Evolutionary conservation across 2,797 vertebrate genomes (phyloP), one percentile per base, ranked within the genome.

Genomic region (Craterocephalus amniculus): DNA sequence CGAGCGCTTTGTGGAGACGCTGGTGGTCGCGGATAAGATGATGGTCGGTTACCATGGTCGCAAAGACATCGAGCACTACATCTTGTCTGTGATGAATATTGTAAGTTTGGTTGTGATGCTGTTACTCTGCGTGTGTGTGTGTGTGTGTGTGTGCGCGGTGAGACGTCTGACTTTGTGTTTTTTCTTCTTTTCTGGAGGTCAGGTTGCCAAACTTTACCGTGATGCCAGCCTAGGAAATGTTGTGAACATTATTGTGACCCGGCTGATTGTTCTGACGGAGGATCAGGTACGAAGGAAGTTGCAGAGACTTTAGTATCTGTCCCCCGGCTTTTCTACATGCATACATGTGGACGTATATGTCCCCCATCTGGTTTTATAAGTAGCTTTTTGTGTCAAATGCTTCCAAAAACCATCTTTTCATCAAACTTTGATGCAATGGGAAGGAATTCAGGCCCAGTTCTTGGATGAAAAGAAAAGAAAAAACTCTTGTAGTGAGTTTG

Each of bases 161-260:
- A n/a, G n/a, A n/a, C n/a, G n/a, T n/a, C n/a, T n/a, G n/a, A n/a
- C n/a, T n/a, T n/a, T n/a, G n/a, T n/a, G 90, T 95, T 94, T 96
- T 98, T 97, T 96, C 95, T 99, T 99, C 95, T 98, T 99, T 99
- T 95, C 96, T 99, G 97, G 98, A 99, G 98, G 98, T 98, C 98
- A 99, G 98, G 97, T 99, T 99, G 97, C 98, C 97, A 99, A 98
- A 99, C 98, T 99, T 96, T 99, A 99, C 96, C 97, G 99, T 95
- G 98, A 99, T 96, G 99, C 98, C 72, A 99, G 98, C 95, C 97
- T 99, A 95, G 98, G 97, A 93, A 99, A 96, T 89, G 96, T 95
- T 94, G 95, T 99, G 89, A 97, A 98, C 89, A 97, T 99, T 54
- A 95, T 99, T 52, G 98, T 99, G 76, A 99, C 97, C 0, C 94